Conservation (phyloP, 2,888 invertebrate genomes). For the Philaethria dido region DNA sequence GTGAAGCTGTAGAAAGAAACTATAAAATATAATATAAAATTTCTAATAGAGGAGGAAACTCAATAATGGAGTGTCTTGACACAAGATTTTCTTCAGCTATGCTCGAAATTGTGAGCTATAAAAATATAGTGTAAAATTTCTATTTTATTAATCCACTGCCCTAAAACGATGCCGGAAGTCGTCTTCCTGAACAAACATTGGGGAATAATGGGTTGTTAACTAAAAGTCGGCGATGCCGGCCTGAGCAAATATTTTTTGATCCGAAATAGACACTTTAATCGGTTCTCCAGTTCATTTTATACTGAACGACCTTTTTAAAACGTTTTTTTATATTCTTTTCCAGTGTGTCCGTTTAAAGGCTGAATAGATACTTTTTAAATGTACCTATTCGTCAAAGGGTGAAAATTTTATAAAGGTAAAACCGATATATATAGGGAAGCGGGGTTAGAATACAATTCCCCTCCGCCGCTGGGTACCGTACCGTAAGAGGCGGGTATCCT, state of each 20-base stretch:
- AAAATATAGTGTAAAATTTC: slow-evolving; percentile 1
- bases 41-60: too few species aligned
- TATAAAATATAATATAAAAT: too few species aligned
- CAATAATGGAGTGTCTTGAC: too few species aligned
- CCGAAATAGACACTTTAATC: slow-evolving; percentile 35
- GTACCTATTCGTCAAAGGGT: too few species aligned
- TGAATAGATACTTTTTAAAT: not conserved
- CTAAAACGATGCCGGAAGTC: slow-evolving; percentile 22
- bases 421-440: too few species aligned
- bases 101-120: too few species aligned
- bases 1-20: too few species aligned
- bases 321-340: slow-evolving; percentile 12
- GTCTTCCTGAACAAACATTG: slow-evolving; percentile 34
- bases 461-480: too few species aligned
- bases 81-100: too few species aligned
- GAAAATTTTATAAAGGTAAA: too few species aligned
- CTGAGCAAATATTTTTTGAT: slow-evolving; percentile 35
- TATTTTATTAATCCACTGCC: slow-evolving; percentile 16
- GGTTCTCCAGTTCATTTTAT: slow-evolving; percentile 26
- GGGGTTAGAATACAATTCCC: too few species aligned
- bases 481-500: too few species aligned
- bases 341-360: not conserved
- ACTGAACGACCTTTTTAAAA: slow-evolving; percentile 16
- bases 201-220: slow-evolving; percentile 32
- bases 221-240: slow-evolving; percentile 27